Conservation (phyloP, 2,888 invertebrate genomes). For the Chaetoderma sp. region DNA sequence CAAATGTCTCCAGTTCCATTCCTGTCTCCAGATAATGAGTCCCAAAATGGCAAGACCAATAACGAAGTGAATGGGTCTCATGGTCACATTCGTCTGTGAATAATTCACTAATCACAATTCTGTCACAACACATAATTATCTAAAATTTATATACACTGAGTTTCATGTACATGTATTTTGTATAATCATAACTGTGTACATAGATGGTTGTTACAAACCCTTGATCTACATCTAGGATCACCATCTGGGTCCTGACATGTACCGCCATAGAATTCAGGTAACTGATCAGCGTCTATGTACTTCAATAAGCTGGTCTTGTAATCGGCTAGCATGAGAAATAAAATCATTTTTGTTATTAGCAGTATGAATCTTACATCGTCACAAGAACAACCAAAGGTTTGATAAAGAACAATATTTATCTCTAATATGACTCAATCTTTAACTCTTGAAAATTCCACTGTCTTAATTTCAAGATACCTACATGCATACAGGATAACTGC, state of each 20-base stretch:
- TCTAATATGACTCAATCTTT: no score
- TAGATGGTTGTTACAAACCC: conserved; percentile 76
- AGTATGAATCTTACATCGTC: not conserved
- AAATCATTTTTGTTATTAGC: not conserved
- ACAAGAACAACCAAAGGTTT: no score
- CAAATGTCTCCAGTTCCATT: not conserved
- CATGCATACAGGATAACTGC: no score
- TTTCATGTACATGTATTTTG: no score
- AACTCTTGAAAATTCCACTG: no score
- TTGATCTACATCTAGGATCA: conserved; percentile 71
- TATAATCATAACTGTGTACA: no score
- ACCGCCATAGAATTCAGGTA: conserved; percentile 61
- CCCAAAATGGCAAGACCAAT: no score
- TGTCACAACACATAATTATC: not conserved
- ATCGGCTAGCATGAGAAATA: conserved; percentile 41
- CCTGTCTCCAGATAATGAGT: not conserved
- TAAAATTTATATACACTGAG: no score
- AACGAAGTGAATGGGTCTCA: no score
- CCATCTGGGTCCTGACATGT: conserved; percentile 54
- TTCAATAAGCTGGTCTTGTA: conserved; percentile 52
- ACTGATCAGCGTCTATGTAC: conserved; percentile 55
- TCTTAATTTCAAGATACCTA: no score
- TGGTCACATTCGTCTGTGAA: not conserved
- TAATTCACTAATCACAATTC: not conserved
- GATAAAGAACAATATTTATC: no score